Evolutionary conservation across 2,888 invertebrate genomes (phyloP).

Genomic region (Cyclophora punctaria): DNA sequence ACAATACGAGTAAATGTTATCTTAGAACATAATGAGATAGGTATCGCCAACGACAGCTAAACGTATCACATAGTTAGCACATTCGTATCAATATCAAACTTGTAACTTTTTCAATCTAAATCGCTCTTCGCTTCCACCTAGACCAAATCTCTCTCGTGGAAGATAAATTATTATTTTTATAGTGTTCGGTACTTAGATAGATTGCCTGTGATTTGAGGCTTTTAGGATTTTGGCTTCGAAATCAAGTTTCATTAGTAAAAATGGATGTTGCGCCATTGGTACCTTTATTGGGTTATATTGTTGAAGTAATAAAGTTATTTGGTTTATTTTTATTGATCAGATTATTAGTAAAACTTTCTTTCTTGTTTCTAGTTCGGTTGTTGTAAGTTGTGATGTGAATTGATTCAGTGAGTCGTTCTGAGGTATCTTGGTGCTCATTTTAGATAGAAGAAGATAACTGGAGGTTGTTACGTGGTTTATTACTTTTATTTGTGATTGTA

Average conservation of each 20-base stretch:
- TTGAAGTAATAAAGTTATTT: slow-evolving; percentile 15
- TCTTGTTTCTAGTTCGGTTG: too few species aligned
- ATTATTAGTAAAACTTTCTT: too few species aligned
- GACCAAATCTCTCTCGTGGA: slow-evolving; percentile 12
- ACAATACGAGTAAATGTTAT: background rate
- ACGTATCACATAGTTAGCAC: background rate
- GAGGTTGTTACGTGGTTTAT: too few species aligned
- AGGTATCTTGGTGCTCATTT: too few species aligned
- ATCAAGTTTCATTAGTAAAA: slow-evolving; percentile 34
- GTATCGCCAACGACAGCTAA: background rate
- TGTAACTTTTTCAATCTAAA: slow-evolving; percentile 14
- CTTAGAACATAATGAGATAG: background rate
- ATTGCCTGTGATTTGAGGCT: slow-evolving; percentile 64
- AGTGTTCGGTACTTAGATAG: slow-evolving; percentile 58
- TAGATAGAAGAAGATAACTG: too few species aligned
- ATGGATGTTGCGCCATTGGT: slow-evolving; percentile 19
- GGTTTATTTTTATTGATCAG: background rate
- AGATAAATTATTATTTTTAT: slow-evolving; percentile 70
- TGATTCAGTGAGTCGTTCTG: too few species aligned
- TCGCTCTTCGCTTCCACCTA: too few species aligned
- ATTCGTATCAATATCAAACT: background rate
- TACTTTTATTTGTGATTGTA: too few species aligned
- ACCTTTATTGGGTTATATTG: slow-evolving; percentile 4
- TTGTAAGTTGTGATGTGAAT: too few species aligned
- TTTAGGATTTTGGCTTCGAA: slow-evolving; percentile 45